phyloP scores from a whole-genome alignment of 1,140 invertebrate species.

The Meloidogyne exigua region DNA sequence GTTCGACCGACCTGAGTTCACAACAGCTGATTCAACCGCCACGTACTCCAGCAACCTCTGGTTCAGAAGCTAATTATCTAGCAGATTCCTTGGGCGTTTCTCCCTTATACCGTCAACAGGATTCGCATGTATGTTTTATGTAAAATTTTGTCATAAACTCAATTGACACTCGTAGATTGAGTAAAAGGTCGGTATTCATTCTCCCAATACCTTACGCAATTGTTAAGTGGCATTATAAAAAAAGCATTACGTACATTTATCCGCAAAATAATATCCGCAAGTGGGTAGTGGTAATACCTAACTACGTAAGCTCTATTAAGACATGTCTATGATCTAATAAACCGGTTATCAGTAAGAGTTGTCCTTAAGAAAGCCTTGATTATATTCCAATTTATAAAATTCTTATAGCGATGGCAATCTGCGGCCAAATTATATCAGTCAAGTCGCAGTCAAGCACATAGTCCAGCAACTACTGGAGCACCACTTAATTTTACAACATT shows the following conservation, averaged over 20 bases:
- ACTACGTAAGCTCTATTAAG: no score
- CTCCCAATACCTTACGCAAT: no score
- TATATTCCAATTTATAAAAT: not conserved
- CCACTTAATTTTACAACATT: conserved; percentile 19
- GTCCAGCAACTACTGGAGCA: conserved; percentile 36
- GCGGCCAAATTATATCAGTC: conserved; percentile 59
- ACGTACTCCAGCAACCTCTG: conserved; percentile 28
- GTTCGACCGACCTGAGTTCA: conserved; percentile 1
- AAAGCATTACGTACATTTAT: no score
- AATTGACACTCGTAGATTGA: no score
- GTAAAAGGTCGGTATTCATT: no score
- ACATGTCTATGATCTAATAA: no score
- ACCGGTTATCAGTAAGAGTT: no score
- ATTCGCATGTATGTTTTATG: conserved; percentile 39
- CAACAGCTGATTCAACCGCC: conserved; percentile 16
- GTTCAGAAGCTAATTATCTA: conserved; percentile 54
- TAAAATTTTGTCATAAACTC: not conserved
- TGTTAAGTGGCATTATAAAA: no score
- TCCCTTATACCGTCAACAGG: conserved; percentile 58
- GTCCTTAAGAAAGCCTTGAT: no score
- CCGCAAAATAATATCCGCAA: no score
- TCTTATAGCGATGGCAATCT: conserved; percentile 48
- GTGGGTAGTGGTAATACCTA: no score
- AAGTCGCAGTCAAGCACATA: conserved; percentile 55
- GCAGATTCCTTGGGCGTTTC: conserved; percentile 57